phyloP scores from a whole-genome alignment of 2,797 vertebrate genomes.

The Danio aesculapii region DNA sequence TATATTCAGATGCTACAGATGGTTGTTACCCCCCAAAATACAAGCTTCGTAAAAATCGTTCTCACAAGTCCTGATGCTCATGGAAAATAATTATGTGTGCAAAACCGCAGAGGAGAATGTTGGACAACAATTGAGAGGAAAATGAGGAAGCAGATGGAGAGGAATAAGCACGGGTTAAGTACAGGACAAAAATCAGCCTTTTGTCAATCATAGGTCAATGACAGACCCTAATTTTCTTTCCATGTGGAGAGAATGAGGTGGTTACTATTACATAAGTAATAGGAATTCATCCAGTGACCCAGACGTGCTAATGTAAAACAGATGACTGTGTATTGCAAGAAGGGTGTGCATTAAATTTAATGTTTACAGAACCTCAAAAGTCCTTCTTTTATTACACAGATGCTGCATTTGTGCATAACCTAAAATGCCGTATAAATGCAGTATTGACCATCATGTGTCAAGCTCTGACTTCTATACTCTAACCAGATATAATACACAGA shows the following conservation, averaged over 20 bases:
- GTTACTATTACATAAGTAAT: conserved; percentile 43
- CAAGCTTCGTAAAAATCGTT: not conserved
- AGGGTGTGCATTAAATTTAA: not conserved
- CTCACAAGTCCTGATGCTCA: not conserved
- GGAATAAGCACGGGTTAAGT: not conserved
- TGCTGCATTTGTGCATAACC: not conserved
- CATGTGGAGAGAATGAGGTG: conserved; percentile 27
- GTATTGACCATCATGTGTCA: not conserved
- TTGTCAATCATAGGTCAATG: conserved; percentile 27
- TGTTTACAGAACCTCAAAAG: conserved; percentile 10
- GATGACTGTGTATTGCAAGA: conserved; percentile 34
- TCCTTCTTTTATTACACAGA: not conserved
- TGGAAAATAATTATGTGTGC: not conserved
- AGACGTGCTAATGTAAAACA: conserved; percentile 44
- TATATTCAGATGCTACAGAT: not conserved
- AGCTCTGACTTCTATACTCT: not conserved
- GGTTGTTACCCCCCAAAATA: not conserved
- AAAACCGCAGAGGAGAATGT: not conserved
- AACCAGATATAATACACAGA: not conserved
- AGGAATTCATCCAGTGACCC: conserved; percentile 41
- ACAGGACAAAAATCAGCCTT: conserved; percentile 17
- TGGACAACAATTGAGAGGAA: not conserved
- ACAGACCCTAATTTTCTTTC: conserved; percentile 36
- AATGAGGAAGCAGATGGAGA: conserved; percentile 7
- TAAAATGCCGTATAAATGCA: not conserved